These are phyloP conservation scores for Engystomops pustulosus DNA, from an alignment of 2,113 vertebrate genomes.

Conservation along the genomic window DNA sequence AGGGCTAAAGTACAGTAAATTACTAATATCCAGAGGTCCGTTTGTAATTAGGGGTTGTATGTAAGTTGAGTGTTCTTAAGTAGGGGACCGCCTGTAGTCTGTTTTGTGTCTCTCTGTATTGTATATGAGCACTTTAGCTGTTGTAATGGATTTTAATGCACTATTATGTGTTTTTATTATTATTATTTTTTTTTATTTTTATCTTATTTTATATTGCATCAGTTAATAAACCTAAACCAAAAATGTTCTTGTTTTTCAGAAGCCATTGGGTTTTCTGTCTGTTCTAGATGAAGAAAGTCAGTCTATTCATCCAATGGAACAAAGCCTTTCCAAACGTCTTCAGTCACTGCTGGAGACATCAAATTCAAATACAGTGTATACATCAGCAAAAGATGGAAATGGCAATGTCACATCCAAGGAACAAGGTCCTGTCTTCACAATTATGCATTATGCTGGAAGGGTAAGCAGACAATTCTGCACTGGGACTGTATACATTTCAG, in stretches of 20 bases:
- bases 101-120: not conserved
- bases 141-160: too few species aligned
- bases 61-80: too few species aligned
- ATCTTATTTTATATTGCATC: not conserved
- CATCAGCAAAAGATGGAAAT: constrained; percentile 89
- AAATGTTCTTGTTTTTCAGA: constrained; percentile 73
- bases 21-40: too few species aligned
- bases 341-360: constrained; percentile 82
- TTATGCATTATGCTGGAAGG: constrained; percentile 89
- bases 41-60: too few species aligned
- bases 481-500: not conserved
- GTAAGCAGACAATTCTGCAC: constrained; percentile 66
- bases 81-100: too few species aligned
- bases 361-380: constrained; percentile 77
- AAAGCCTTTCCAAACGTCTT: constrained; percentile 84
- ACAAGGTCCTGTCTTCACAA: constrained; percentile 82
- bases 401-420: constrained; percentile 89
- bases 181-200: not conserved
- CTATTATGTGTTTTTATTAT: too few species aligned
- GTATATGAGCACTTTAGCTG: not conserved
- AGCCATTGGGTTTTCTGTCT: constrained; percentile 87
- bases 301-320: constrained; percentile 78
- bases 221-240: not conserved
- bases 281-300: constrained; percentile 93
- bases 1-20: too few species aligned